These are phyloP conservation scores for Platynereis dumerilii DNA, from an alignment of 2,888 invertebrate genomes.

Conservation along the genomic window DNA sequence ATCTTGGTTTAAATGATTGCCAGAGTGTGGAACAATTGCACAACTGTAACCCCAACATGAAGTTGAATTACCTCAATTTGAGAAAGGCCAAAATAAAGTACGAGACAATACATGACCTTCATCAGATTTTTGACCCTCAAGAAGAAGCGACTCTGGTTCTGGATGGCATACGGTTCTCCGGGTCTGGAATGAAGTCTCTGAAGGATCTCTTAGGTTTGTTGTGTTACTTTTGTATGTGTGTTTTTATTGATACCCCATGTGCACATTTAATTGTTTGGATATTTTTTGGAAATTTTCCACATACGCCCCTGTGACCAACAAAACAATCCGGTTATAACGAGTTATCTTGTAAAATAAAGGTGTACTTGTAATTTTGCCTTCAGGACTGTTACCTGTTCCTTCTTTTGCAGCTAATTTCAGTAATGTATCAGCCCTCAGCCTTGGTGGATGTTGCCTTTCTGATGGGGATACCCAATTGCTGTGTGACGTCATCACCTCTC, in stretches of 20 bases:
- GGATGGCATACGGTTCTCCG: neutral
- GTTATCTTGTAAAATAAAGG: no score
- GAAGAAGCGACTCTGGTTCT: neutral
- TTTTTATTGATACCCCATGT: no score
- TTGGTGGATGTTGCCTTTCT: slow-evolving; percentile 48
- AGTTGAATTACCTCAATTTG: slow-evolving; percentile 4
- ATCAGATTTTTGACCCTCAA: no score
- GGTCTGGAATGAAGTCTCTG: neutral
- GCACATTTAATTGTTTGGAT: no score
- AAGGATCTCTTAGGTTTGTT: slow-evolving; percentile 1
- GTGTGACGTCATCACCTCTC: slow-evolving; percentile 37
- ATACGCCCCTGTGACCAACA: no score
- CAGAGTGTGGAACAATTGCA: neutral
- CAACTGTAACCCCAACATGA: neutral
- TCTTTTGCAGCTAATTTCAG: slow-evolving; percentile 2
- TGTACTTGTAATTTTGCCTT: no score
- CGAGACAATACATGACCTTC: no score
- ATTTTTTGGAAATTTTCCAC: no score
- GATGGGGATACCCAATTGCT: slow-evolving; percentile 47
- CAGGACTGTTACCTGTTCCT: no score
- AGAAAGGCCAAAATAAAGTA: neutral
- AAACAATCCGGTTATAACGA: no score
- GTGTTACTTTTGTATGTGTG: no score
- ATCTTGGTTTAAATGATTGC: neutral
- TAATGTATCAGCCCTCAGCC: slow-evolving; percentile 44